phyloP scores from a whole-genome alignment of 2,797 vertebrate genomes.

The Chloroceryle amazona region DNA sequence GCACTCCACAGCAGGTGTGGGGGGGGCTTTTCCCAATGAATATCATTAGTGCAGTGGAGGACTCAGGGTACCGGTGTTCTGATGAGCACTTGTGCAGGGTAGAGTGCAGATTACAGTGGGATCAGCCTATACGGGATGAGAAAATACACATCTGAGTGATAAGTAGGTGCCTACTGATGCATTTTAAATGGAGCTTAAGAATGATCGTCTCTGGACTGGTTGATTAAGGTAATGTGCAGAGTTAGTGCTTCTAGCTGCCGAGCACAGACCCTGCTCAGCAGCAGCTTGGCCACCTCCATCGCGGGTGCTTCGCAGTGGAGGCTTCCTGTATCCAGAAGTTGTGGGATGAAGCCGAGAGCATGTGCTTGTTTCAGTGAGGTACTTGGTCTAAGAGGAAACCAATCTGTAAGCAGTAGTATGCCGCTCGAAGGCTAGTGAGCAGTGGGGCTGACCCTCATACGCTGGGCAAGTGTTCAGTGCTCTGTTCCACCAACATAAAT shows the following conservation, averaged over 20 bases:
- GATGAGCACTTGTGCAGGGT: neutral
- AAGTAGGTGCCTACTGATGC: neutral
- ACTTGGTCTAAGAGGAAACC: neutral
- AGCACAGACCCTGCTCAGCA: neutral
- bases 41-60: neutral
- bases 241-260: neutral
- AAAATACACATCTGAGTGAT: neutral
- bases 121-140: neutral
- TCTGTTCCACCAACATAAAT: neutral
- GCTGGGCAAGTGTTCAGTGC: neutral
- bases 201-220: neutral
- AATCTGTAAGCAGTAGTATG: neutral
- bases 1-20: neutral
- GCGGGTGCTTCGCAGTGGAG: neutral
- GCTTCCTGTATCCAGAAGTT: neutral
- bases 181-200: neutral
- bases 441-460: neutral
- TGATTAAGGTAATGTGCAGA: neutral
- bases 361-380: neutral
- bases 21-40: neutral
- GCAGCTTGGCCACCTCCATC: neutral
- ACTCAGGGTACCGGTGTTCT: conserved; percentile 2
- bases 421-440: neutral
- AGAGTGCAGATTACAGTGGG: neutral
- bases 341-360: neutral